Evolutionary conservation across 2,888 invertebrate genomes (phyloP).

Genomic region (Neelides folsomi): DNA sequence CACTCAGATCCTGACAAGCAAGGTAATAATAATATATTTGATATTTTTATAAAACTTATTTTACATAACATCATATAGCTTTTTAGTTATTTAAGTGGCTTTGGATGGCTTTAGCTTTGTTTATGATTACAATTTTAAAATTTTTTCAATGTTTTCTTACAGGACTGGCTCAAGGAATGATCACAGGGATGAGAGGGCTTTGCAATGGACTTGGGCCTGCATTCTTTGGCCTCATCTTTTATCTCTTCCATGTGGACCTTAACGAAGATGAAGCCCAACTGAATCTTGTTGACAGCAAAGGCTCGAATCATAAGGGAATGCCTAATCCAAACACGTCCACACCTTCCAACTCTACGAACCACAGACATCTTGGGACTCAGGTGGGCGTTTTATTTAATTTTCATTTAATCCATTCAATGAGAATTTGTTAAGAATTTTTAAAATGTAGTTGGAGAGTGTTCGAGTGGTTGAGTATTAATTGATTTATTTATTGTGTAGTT

Average conservation of each 20-base stretch:
- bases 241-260: slow-evolving; percentile 93
- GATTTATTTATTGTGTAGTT: slow-evolving; percentile 43
- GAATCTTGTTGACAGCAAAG: slow-evolving; percentile 4
- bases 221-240: slow-evolving; percentile 96
- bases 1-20: slow-evolving; percentile 96
- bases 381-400: too few relatives aligned
- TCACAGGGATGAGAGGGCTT: slow-evolving; percentile 94
- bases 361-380: too few relatives aligned
- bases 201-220: slow-evolving; percentile 98
- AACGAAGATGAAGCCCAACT: slow-evolving; percentile 51
- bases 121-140: background rate
- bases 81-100: too few relatives aligned
- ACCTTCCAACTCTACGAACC: too few relatives aligned
- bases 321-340: too few relatives aligned
- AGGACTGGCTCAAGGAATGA: slow-evolving; percentile 88
- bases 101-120: background rate
- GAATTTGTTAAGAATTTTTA: too few relatives aligned
- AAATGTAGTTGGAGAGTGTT: too few relatives aligned
- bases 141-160: slow-evolving; percentile 8
- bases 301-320: too few relatives aligned
- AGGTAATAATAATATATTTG: slow-evolving; percentile 43
- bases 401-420: too few relatives aligned
- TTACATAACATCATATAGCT: too few relatives aligned
- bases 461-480: background rate
- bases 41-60: too few relatives aligned